Evolutionary conservation across 2,888 invertebrate genomes (phyloP), one percentile per base, ranked within the genome.

Genomic region (Esperia sulphurella): DNA sequence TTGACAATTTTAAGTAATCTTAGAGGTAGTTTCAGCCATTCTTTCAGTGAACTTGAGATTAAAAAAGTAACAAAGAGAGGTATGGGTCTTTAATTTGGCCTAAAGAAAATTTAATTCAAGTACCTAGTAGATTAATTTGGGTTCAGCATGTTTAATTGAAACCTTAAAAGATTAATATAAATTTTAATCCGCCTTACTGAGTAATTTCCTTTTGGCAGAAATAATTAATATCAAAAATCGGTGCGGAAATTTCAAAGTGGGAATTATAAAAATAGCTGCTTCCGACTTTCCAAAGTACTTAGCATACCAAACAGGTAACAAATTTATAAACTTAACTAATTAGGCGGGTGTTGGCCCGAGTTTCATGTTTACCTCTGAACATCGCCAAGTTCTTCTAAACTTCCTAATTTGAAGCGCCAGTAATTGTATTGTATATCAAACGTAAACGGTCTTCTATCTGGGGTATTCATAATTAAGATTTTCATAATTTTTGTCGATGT

Each of bases 261-360:
- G 13, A 14, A 35, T 63, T 63, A 57, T 65, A 66, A 71, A 67
- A 65, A 63, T 65, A 58, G 65, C 71, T 62, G 60, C 57, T 65
- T 60, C 54, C 54, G 57, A 65, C 65, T 75, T 71, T 68, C 58
- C 59, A 55, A 70, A 67, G 74, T 71, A 80, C 75, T 83, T 83
- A 79, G 81, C 83, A 81, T 83, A 84, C 77, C 82, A 83, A 84
- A 83, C 84, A 83, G 81, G 84, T 78, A 83, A 80, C 83, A 84
- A 83, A 83, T 84, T 85, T 82, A 79, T 75, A 83, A 85, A 84
- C 73, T 83, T 83, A 75, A 72, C 78, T 83, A 85, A 83, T 85
- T 84, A 84, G 75, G 68, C 65, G 70, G 67, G 68, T 67, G 71
- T 73, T 68, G 69, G 70, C 70, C 71, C 59, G 68, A 78, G 76